Evolutionary conservation across 2,797 vertebrate species (phyloP).

Genomic region (Danio choprae): DNA sequence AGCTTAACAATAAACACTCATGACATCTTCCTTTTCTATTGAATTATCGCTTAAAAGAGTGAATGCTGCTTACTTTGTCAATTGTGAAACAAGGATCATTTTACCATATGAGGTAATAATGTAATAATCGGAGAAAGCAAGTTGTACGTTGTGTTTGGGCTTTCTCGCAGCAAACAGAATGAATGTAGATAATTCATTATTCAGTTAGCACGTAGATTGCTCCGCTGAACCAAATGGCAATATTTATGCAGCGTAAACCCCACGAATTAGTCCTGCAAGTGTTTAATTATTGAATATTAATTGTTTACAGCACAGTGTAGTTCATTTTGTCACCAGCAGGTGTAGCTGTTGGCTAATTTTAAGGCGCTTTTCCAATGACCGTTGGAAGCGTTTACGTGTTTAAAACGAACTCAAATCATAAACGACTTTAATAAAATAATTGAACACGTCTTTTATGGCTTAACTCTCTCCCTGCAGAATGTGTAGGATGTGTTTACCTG

Average conservation of each 20-base stretch:
- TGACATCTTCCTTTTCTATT: not conserved
- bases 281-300: conserved; percentile 58
- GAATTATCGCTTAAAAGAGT: not conserved
- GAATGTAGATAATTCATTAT: not conserved
- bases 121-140: not conserved
- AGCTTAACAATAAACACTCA: not conserved
- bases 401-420: not conserved
- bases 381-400: not conserved
- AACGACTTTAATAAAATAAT: not conserved
- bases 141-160: not conserved
- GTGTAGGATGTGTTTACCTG: conserved; percentile 20
- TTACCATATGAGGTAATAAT: not conserved
- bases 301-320: conserved; percentile 42
- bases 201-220: not conserved
- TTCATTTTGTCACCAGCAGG: conserved; percentile 24
- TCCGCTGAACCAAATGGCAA: not conserved
- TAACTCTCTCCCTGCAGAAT: not conserved
- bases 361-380: not conserved
- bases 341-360: conserved; percentile 64
- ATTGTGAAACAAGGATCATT: not conserved
- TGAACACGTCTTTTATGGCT: not conserved
- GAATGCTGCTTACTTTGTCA: not conserved
- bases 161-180: not conserved
- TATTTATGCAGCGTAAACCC: not conserved
- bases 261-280: not conserved